Conservation (phyloP, 2,888 invertebrate genomes). For the Drosophila atripex region DNA sequence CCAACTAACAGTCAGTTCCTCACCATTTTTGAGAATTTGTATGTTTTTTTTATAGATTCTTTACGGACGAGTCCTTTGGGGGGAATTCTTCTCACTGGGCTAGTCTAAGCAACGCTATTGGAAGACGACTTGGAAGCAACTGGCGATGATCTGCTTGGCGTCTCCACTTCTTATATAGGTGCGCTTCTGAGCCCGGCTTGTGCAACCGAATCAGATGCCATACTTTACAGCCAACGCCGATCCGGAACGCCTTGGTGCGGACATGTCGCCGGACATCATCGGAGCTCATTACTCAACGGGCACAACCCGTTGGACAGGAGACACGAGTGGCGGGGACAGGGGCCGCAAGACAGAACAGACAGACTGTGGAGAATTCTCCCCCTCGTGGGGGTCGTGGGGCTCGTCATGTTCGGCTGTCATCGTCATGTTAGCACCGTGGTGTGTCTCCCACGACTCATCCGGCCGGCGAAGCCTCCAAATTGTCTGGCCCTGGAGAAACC, state of each 20-base stretch:
- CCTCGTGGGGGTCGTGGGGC: neutral
- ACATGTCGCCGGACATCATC: conserved; percentile 51
- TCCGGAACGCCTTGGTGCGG: conserved; percentile 53
- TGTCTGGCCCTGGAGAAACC: conserved; percentile 57
- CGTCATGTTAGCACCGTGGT: neutral
- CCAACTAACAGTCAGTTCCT: neutral
- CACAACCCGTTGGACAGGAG: neutral
- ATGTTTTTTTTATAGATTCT: neutral
- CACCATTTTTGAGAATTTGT: conserved; percentile 7
- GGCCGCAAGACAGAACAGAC: neutral
- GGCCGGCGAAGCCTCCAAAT: conserved; percentile 43
- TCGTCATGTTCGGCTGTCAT: conserved; percentile 32
- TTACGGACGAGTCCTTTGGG: neutral
- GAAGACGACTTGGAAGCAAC: conserved; percentile 52
- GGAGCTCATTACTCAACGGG: conserved; percentile 16
- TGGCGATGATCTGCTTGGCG: conserved; percentile 42
- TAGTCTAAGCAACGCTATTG: conserved; percentile 32
- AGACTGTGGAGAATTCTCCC: conserved; percentile 1
- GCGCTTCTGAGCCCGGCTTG: conserved; percentile 50
- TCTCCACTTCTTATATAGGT: conserved; percentile 55
- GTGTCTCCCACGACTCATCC: conserved; percentile 67
- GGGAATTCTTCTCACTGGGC: conserved; percentile 1
- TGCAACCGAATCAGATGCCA: conserved; percentile 51
- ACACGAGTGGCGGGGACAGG: neutral
- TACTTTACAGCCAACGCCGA: conserved; percentile 67